Evolutionary conservation across 2,888 invertebrate genomes (phyloP), one percentile per base, ranked within the genome.

Genomic region (Nomada ruficornis): DNA sequence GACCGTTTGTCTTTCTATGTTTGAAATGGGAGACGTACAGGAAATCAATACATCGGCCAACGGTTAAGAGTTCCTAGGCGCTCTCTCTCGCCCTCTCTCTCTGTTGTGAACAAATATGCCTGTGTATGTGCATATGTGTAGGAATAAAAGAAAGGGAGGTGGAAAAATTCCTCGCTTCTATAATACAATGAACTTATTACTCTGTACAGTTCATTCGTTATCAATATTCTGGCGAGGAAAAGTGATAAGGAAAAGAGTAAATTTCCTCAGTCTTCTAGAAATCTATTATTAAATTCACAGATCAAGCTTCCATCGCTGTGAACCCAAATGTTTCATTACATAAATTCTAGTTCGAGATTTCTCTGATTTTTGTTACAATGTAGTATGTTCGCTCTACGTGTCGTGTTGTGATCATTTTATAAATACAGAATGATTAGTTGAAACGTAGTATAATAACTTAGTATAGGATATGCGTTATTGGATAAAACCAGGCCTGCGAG

Each of bases 41-140:
- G 90, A 92, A 91, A 92, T 92, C 92, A 92, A 92, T 92, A 92
- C 91, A 89, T 89, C 85, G 88, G 88, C 82, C 75, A 84, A 80
- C 86, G 89, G 85, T 88, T 88, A 84, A 88, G 87, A 89, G 88
- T 83, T 83, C 76, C 81, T 63, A 77, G 85, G 80, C 59, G 18
- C 59, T 59, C 23, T 42, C 59, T 18, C 59, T 23, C 7, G 80
- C 59, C n/a, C n/a, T 36, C 59, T 36, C 36, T 18, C 59, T 18
- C 59, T 23, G 13, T 26, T 23, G 47, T 47, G 47, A 11, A 15
- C 47, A 47, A 47, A 47, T 15, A 36, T 59, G 26, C 23, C 18
- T 29, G 15, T 26, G n/a, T 36, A 54, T 63, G 42, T 64, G 77
- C 20, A 68, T 62, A 67, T 26, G 73, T 59, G 63, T 59, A 74